Base-by-base conservation (phyloP, 2,797 vertebrate species). In the Nasua narica region DNA sequence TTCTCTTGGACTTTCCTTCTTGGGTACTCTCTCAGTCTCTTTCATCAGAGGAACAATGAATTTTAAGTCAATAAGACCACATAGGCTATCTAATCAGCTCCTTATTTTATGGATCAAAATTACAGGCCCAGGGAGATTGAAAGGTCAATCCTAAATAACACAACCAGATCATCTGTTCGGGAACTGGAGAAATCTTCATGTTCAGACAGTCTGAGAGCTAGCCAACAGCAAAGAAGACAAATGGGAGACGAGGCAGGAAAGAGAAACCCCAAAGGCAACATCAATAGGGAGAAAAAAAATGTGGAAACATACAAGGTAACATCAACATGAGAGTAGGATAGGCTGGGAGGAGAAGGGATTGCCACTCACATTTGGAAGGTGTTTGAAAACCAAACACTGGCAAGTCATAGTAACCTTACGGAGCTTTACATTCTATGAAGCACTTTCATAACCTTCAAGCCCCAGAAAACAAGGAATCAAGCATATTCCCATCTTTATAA, bases 101-200 rank as follows among this genome's bases (percentile, higher is more conserved):
- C 89, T 21, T 90, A 92, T 85, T 92, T 95, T 65, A 82, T 23
- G 88, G 37, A 70, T 48, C 85, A 91, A 93, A 93, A 96, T 95
- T 12, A 94, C 48, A 94, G 25, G 32, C 6, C 46, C 40, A 94
- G 29, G 89, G 29, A 94, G 69, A 97, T 35, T 87, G 65, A 96
- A 96, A 48, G 37, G 77, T 15, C 23, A 92, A 83, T 84, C 18
- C 27, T 89, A 91, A 12, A 89, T 70, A 88, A 95, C 87, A 94
- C 43, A 78, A 77, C 25, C n/a, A 90, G 25, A 78, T 67, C 37
- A 96, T 58, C 43, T 86, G 21, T 84, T 91, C 18, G 18, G 21
- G 46, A 77, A 82, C 8, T 69, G 2, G 27, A 48, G 81, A 87
- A 87, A 67, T 43, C 56, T n/a, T 95, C 48, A 52, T 21, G 8